Conservation (phyloP, 2,888 invertebrate genomes). For the Cistogaster globosa region DNA sequence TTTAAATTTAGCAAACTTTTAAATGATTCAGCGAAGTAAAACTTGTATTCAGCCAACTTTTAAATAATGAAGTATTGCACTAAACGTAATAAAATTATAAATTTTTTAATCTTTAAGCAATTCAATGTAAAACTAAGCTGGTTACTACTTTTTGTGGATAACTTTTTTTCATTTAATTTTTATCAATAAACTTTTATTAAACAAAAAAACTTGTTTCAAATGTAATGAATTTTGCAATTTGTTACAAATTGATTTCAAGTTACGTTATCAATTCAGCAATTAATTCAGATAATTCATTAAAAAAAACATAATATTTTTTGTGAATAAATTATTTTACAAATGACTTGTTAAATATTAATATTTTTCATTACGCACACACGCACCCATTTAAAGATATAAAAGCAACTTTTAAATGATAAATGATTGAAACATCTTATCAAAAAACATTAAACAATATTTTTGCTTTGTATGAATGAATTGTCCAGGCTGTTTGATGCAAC, state of each 20-base stretch:
- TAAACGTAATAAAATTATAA: no score
- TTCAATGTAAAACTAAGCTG: no score
- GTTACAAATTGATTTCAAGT: slow-evolving; percentile 13
- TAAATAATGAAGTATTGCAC: not conserved
- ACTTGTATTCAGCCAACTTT: not conserved
- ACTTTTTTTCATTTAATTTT: slow-evolving; percentile 14
- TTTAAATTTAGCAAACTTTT: not conserved
- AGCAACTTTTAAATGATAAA: slow-evolving; percentile 11
- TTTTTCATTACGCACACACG: slow-evolving; percentile 29
- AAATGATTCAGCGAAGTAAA: not conserved
- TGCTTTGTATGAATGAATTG: slow-evolving; percentile 28
- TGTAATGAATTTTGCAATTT: slow-evolving; percentile 41
- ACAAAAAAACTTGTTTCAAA: slow-evolving; percentile 22
- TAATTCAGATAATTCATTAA: slow-evolving; percentile 35
- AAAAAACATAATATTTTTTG: slow-evolving; percentile 5
- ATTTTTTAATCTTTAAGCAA: no score
- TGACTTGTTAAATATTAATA: slow-evolving; percentile 57
- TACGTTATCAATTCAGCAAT: slow-evolving; percentile 53
- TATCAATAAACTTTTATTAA: not conserved
- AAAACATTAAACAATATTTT: slow-evolving; percentile 18
- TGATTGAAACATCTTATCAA: slow-evolving; percentile 62
- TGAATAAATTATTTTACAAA: slow-evolving; percentile 53
- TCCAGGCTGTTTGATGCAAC: slow-evolving; percentile 11
- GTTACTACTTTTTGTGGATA: no score
- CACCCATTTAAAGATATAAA: not conserved